Conservation (phyloP, 37 sponge, comb jelly and placozoan genomes). For the Bolinopsis microptera region DNA sequence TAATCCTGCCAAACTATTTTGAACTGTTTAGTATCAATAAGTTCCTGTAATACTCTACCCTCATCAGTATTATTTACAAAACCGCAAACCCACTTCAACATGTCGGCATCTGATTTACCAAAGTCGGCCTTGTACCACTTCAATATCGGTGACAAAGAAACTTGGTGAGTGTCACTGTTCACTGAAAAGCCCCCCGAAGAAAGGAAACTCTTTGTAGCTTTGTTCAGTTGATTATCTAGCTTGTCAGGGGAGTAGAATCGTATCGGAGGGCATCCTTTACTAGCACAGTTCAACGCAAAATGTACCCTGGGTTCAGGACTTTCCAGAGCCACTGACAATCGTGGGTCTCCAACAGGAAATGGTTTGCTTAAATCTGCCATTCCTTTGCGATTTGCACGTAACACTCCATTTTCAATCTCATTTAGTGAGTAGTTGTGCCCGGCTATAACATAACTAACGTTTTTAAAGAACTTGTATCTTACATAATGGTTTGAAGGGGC, state of each 20-base stretch:
- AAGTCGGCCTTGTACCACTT: constrained; percentile 97
- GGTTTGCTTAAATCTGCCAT: constrained; percentile 77
- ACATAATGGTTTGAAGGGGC: constrained; percentile 80
- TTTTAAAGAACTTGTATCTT: constrained; percentile 81
- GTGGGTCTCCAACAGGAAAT: constrained; percentile 80
- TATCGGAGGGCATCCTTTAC: constrained; percentile 94
- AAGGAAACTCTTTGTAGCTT: constrained; percentile 34
- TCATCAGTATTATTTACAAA: constrained; percentile 2
- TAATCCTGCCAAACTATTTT: constrained; percentile 32
- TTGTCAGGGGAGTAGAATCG: constrained; percentile 81
- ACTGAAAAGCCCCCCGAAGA: neutral
- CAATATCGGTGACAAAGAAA: constrained; percentile 78
- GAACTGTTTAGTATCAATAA: constrained; percentile 57
- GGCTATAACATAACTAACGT: constrained; percentile 84
- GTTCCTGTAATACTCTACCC: constrained; percentile 38
- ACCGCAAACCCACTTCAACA: constrained; percentile 43
- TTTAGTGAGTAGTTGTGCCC: constrained; percentile 86
- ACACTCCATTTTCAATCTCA: constrained; percentile 95
- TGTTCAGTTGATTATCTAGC: constrained; percentile 29
- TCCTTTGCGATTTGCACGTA: constrained; percentile 86
- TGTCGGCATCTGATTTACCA: constrained; percentile 69
- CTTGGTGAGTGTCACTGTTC: constrained; percentile 63
- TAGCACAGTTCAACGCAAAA: constrained; percentile 98
- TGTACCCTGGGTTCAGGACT: constrained; percentile 84
- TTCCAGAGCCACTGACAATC: constrained; percentile 74